Percentiles rank a stretch among this genome's conserved stretches.
Evolutionary conservation across 2,888 invertebrate genomes (phyloP).

Genomic region (Spialia ferax): DNA sequence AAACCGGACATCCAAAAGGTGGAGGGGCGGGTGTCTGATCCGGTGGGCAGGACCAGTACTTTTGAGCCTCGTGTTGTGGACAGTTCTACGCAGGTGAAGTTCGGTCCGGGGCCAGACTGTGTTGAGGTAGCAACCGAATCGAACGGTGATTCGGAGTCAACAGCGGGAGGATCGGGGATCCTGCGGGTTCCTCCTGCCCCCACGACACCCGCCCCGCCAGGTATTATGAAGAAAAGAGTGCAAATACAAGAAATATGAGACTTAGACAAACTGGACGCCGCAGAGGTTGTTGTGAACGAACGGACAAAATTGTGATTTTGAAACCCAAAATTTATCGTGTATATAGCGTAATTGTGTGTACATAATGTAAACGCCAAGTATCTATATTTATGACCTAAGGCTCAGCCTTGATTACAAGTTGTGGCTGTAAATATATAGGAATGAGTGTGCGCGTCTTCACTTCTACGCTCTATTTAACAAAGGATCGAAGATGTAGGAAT

Average conservation of each 20-base stretch:
- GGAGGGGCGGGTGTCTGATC: slow-evolving; percentile 68
- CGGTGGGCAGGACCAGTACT: slow-evolving; percentile 77
- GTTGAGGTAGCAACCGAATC: slow-evolving; percentile 77
- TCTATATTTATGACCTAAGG: slow-evolving; percentile 42
- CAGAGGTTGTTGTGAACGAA: slow-evolving; percentile 78
- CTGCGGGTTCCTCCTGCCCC: slow-evolving; percentile 76
- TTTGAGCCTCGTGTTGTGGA: slow-evolving; percentile 83
- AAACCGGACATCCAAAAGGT: slow-evolving; percentile 83
- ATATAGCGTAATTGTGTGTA: slow-evolving; percentile 47
- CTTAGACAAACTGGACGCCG: slow-evolving; percentile 67
- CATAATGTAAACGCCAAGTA: slow-evolving; percentile 53
- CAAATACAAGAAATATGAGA: slow-evolving; percentile 96
- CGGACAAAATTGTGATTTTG: slow-evolving; percentile 78
- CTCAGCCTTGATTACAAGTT: slow-evolving; percentile 52
- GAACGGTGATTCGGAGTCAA: slow-evolving; percentile 74
- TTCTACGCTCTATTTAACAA: slow-evolving; percentile 56
- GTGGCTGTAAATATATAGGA: slow-evolving; percentile 57
- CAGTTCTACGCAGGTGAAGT: slow-evolving; percentile 83
- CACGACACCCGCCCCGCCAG: slow-evolving; percentile 88
- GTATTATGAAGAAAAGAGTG: slow-evolving; percentile 95
- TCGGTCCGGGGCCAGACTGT: slow-evolving; percentile 72
- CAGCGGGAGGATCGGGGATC: slow-evolving; percentile 77
- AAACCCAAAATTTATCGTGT: slow-evolving; percentile 45
- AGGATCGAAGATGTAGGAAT: slow-evolving; percentile 54
- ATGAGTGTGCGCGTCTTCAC: slow-evolving; percentile 53